Base-by-base conservation (phyloP, 2,113 vertebrate genomes). In the Murina feae region DNA sequence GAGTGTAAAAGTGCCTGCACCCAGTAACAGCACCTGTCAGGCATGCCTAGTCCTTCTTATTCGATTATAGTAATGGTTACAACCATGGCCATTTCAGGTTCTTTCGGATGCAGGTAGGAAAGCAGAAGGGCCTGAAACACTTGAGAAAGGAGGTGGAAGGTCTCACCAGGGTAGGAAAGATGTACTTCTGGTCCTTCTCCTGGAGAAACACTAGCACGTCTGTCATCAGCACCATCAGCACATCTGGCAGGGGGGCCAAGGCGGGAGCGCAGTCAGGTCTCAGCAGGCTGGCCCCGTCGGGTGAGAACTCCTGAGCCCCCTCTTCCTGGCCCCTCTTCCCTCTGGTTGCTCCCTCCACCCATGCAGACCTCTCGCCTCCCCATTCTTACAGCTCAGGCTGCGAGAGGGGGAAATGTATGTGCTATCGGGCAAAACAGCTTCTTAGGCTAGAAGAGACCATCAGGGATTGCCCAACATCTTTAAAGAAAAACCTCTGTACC, bases 161-260 rank as follows among this genome's bases (percentile, higher is more conserved):
- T 35, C 99, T 99, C 97, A 99, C 99, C 98, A 99, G 97, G 90
- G 97, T 98, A 51, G 99, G 98, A 91, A 99, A 99, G 92, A 98
- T 98, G 96, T 98, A 99, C 89, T 98, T 99, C 97, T 99, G 99
- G 97, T 99, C 99, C 97, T 99, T 99, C 97, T 99, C 99, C 97
- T 99, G 99, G 75, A 99, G 98, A 96, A 99, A 99, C 80, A 99
- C 98, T 12, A 99, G 98, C 96, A 99, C 98, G 68, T 99, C 99
- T 0, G 99, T 99, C 99, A 99, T 98, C 97, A 99, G 96, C 92
- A 99, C 97, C 96, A 99, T 99, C 93, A 99, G 98, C 21, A 99
- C 98, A 75, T 99, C 99, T 99, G 98, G 3, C 30, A 0, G 3
- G 68, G 58, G 32, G 18, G 69, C 5, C 16, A 65, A 37, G 37